Evolutionary conservation across 2,797 vertebrate species (phyloP).

Genomic region (Hafferia zeledoni): DNA sequence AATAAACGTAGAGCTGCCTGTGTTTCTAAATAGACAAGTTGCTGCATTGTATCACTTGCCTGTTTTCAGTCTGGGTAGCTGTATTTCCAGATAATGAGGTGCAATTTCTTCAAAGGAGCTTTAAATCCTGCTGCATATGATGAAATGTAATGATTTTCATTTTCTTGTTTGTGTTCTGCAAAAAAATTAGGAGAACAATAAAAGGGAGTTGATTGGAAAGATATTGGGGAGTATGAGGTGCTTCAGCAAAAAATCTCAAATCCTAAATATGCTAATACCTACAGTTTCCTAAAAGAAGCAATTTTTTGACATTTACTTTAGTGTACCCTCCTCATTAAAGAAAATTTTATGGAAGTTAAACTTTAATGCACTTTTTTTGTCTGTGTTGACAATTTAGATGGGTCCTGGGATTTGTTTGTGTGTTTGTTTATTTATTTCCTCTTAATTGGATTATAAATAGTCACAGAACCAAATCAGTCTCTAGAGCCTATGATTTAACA

Average conservation of each 20-base stretch:
- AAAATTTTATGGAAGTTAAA: constrained; percentile 1
- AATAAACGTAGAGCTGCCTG: background rate
- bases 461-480: background rate
- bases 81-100: constrained; percentile 55
- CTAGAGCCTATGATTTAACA: constrained; percentile 10
- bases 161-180: constrained; percentile 23
- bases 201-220: constrained; percentile 10
- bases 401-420: background rate
- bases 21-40: constrained; percentile 31
- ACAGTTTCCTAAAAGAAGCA: background rate
- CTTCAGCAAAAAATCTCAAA: background rate
- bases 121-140: constrained; percentile 33
- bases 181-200: background rate
- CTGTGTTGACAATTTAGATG: background rate
- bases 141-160: constrained; percentile 39
- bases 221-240: background rate
- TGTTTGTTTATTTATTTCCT: constrained; percentile 51
- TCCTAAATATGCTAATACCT: background rate
- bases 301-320: background rate
- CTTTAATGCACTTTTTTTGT: constrained; percentile 2
- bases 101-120: constrained; percentile 41
- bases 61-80: constrained; percentile 16
- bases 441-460: constrained; percentile 62
- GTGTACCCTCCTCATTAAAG: background rate
- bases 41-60: constrained; percentile 15